Base-by-base conservation (phyloP, 2,113 vertebrate species). In the Burhinus bistriatus region DNA sequence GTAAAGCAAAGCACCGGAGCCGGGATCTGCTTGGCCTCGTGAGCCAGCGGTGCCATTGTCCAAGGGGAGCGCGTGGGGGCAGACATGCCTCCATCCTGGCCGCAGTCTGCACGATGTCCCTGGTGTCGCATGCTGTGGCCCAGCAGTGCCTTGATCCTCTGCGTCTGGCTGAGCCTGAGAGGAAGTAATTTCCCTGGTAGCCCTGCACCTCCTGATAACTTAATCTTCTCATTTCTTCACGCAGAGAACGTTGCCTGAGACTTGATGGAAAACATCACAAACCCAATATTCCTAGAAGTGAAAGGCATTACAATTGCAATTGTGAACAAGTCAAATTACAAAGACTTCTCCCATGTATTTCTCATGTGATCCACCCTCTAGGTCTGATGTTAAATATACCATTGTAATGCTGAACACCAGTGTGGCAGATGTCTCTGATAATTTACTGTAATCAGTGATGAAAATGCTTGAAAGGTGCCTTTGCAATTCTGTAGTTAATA, bases 71-170 rank as follows among this genome's bases (percentile, higher is more conserved):
- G 0, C 0, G 6, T 3, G 4, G 34, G 68, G 34, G 8, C 16
- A 32, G 44, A 34, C 0, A 4, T 16, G 47, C 6, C 47, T 15
- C 44, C 36, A 19, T 8, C 40, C n/a, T 34, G 34, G 23, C 68
- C 12, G 0, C 0, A 2, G 15, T 9, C 44, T 29, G 32, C 9
- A 5, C 0, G 6, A 3, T 29, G 38, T 47, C 55, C 65, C 55
- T 2, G 20, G 36, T 7, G 19, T 42, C n/a, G 15, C 40, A 12
- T 42, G 8, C 25, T 4, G 1, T 0, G 2, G 40, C 64, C 34
- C 42, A 6, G 59, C 59, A 45, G 21, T 23, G 2, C 15, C 73
- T 54, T 52, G 13, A 54, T 72, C 64, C 58, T 32, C 40, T 11
- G 34, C 0, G 0, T n/a, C 40, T 34, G 42, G 30, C 65, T 61